Evolutionary conservation across 2,797 vertebrate species (phyloP), one percentile per base, ranked within the genome.

Genomic region (Anguilla obscura): DNA sequence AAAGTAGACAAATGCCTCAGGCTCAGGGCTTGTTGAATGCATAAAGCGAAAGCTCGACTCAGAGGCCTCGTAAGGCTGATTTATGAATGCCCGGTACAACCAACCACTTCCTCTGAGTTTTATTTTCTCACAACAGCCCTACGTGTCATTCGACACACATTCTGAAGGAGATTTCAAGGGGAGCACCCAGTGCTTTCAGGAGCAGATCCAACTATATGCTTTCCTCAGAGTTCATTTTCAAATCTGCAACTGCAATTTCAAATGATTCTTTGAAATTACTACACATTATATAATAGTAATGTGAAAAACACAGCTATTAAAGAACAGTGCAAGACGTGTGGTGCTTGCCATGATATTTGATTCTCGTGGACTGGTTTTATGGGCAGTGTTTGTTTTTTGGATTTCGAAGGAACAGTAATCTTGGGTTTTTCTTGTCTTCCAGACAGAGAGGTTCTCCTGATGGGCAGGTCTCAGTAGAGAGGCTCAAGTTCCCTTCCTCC

Each of bases 401-500:
- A 52, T 52, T 52, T 52, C 50, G 50, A 52, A 52, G 10, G 50
- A 52, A 52, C 50, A 12, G 7, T 12, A 12, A 52, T 12, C 82
- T 84, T 66, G 21, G 7, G 85, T 89, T 85, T 89, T 87, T 50
- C 88, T 86, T 66, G 76, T 87, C 85, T 87, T 88, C 83, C 63
- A 85, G 82, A 21, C 84, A 9, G 27, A 36, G 76, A 69, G 40
- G 36, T 83, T 86, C 56, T 18, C 33, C 86, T 86, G 84, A 66
- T 54, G 83, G 89, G 54, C 74, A 84, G 76, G 85, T 87, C 88
- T 86, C 52, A 83, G 50, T 45, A 88, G 84, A 80, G 27, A 86
- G 85, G 80, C 30, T 48, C 74, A 33, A 36, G 88, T 87, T 86
- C 87, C 88, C 88, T 85, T 40, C 27, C 84, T 79, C 79, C 82